phyloP scores from a whole-genome alignment of 2,888 invertebrate species.

The Mechanitis mazaeus region DNA sequence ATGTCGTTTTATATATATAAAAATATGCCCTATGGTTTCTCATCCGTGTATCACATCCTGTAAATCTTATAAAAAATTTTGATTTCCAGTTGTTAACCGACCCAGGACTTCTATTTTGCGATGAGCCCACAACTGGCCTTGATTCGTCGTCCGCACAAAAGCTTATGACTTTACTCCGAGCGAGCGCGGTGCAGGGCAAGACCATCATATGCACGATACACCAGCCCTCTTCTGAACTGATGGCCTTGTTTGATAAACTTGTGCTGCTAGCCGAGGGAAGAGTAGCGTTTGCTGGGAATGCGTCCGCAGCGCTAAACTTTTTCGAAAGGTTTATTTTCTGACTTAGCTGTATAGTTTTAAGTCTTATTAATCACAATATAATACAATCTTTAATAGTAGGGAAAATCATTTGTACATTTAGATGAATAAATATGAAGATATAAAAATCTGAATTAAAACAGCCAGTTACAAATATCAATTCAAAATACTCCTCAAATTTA shows the following conservation, averaged over 20 bases:
- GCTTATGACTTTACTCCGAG: constrained; percentile 82
- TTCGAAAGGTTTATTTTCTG: constrained; percentile 77
- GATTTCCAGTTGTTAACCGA: constrained; percentile 85
- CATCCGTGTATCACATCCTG: too few relatives aligned
- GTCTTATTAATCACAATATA: neutral
- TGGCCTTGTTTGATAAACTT: constrained; percentile 86
- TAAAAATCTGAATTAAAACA: too few relatives aligned
- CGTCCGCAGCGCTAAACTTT: constrained; percentile 59
- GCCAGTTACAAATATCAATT: neutral
- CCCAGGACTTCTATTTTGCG: constrained; percentile 94
- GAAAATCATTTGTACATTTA: too few relatives aligned
- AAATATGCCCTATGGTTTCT: too few relatives aligned
- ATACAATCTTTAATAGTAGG: too few relatives aligned
- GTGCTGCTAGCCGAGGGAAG: constrained; percentile 91
- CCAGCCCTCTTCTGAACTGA: constrained; percentile 93
- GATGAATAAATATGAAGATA: neutral
- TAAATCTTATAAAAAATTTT: too few relatives aligned
- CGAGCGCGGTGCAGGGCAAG: constrained; percentile 84
- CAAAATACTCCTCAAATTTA: neutral
- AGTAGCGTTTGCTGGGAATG: constrained; percentile 88
- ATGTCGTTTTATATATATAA: too few relatives aligned
- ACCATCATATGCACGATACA: constrained; percentile 96
- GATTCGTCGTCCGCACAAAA: constrained; percentile 96
- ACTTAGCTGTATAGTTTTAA: neutral
- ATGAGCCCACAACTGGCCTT: constrained; percentile 96